Conservation (phyloP, 2,888 invertebrate species). For the Apodemia hepburni region DNA sequence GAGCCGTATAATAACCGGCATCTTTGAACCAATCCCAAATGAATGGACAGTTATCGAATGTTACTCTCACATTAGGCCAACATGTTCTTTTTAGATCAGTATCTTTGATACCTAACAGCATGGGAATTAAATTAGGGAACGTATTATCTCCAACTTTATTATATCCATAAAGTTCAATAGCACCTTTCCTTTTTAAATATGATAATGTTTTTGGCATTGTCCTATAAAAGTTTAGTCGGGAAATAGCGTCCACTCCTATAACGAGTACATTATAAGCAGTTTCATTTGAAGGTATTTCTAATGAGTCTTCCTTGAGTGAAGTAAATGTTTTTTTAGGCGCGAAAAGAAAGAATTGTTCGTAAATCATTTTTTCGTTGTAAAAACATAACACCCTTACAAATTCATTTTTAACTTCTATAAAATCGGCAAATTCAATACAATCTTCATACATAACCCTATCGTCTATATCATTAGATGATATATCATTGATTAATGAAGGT, state of each 20-base stretch:
- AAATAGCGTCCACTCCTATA: slow-evolving; percentile 92
- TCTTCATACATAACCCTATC: slow-evolving; percentile 66
- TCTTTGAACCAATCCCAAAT: slow-evolving; percentile 90
- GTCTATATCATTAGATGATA: slow-evolving; percentile 64
- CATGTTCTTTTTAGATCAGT: slow-evolving; percentile 83
- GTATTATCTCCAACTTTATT: slow-evolving; percentile 97
- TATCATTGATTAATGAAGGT: slow-evolving; percentile 61
- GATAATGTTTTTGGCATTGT: slow-evolving; percentile 88
- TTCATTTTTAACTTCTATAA: slow-evolving; percentile 76
- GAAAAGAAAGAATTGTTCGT: slow-evolving; percentile 85
- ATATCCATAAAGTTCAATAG: slow-evolving; percentile 91
- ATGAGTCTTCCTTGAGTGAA: slow-evolving; percentile 37
- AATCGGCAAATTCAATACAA: slow-evolving; percentile 71
- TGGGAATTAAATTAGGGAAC: slow-evolving; percentile 92
- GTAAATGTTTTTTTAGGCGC: slow-evolving; percentile 65
- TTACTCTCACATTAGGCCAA: slow-evolving; percentile 76
- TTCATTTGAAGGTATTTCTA: slow-evolving; percentile 38
- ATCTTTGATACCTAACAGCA: slow-evolving; percentile 86
- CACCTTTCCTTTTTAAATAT: slow-evolving; percentile 81
- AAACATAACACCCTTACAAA: slow-evolving; percentile 85
- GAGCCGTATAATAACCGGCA: slow-evolving; percentile 87
- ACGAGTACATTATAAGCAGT: slow-evolving; percentile 85
- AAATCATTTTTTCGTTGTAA: slow-evolving; percentile 65
- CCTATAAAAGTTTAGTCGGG: slow-evolving; percentile 90
- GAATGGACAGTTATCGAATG: slow-evolving; percentile 90